Base-by-base conservation (phyloP, 1,140 invertebrate genomes). In the Polypedilum vanderplanki region DNA sequence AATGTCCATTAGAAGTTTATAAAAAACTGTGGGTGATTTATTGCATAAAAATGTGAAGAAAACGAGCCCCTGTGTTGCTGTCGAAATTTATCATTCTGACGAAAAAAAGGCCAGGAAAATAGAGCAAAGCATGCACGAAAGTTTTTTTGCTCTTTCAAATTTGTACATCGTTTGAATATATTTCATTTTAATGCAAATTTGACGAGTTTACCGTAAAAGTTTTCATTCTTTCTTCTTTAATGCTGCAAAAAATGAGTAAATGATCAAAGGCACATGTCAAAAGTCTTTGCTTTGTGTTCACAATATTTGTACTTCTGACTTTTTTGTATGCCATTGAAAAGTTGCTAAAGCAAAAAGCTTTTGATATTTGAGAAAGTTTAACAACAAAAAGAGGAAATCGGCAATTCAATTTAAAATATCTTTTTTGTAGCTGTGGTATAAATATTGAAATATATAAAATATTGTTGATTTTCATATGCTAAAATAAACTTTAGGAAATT, bases 1-100 rank as follows among this genome's bases (percentile, higher is more conserved):
- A 57, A 57, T 57, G 46, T 57, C 46, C 46, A 57, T 57, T 57
- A 57, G 46, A 57, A 57, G 46, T 57, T 57, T 57, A 57, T 57
- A 15, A 57, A 57, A 57, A 57, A 57, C 12, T n/a, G n/a, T 57
- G 46, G n/a, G 46, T 57, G 46, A 57, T 57, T 57, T 57, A 57
- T 57, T n/a, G 46, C 46, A 57, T 57, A n/a, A n/a, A 57, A 57
- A 57, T 57, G 46, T 57, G 12, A 1, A 57, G 46, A 57, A 57
- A 57, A 57, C 12, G 46, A 57, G 12, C 46, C 46, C 46, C 46
- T n/a, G 12, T n/a, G 46, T 57, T 57, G 46, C 46, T 57, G 46
- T 15, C 12, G 46, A 57, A 57, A 57, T 57, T 57, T 57, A 57
- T 57, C 46, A 57, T 57, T 57, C n/a, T 57, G 46, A n/a, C n/a